Percentiles rank a stretch among this genome's conserved stretches.
phyloP scores from a whole-genome alignment of 2,797 vertebrate species.

The Epinephelus malabaricus region DNA sequence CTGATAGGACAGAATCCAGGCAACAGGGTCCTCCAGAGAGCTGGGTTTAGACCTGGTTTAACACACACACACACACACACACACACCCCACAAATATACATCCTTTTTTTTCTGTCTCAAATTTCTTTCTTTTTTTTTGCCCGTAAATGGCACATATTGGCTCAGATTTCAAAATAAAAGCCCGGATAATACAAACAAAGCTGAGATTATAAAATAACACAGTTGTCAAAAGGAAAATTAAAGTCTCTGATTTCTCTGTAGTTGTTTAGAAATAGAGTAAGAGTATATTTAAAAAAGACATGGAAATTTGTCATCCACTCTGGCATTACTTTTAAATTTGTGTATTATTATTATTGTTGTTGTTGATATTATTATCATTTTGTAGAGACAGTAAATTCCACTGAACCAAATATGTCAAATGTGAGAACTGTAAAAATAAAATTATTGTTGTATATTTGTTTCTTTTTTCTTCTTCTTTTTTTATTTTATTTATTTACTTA shows the following conservation, averaged over 20 bases:
- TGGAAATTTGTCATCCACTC: not conserved
- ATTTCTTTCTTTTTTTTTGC: conserved; percentile 19
- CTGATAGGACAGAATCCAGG: conserved; percentile 79
- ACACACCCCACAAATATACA: conserved; percentile 21
- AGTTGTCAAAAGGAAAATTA: not conserved
- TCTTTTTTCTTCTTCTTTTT: too few relatives aligned
- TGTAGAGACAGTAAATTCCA: not conserved
- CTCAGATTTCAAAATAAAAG: conserved; percentile 40
- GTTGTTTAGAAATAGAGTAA: not conserved
- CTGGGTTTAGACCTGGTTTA: conserved; percentile 56
- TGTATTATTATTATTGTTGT: not conserved
- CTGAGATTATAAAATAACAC: not conserved
- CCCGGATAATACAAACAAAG: not conserved
- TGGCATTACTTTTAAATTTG: not conserved
- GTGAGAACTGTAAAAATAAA: not conserved
- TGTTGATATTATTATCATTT: not conserved
- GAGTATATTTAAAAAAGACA: not conserved
- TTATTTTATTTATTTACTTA: too few relatives aligned
- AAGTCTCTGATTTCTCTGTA: not conserved
- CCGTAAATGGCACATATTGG: not conserved
- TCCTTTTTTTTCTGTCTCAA: not conserved
- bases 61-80: conserved; percentile 2
- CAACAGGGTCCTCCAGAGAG: conserved; percentile 75
- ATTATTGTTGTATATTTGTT: not conserved
- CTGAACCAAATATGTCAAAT: not conserved